phyloP scores from a whole-genome alignment of 2,797 vertebrate species.

The Natrix natrix region DNA sequence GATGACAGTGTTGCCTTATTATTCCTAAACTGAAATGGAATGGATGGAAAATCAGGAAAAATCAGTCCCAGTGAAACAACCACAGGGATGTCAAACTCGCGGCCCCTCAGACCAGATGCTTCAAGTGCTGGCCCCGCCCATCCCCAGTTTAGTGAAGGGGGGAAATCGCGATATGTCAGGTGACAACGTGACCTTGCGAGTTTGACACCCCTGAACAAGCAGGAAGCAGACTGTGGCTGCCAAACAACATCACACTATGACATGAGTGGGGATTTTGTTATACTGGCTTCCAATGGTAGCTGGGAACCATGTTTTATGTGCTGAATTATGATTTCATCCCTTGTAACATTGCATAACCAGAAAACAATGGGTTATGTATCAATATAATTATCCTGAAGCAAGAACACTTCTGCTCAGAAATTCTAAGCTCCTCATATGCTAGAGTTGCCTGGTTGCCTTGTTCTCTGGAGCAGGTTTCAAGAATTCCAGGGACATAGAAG shows the following conservation, averaged over 20 bases:
- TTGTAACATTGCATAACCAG: neutral
- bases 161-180: too few relatives aligned
- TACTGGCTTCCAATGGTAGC: neutral
- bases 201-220: too few relatives aligned
- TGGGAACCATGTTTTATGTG: neutral
- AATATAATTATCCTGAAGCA: neutral
- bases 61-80: neutral
- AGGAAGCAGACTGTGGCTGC: constrained; percentile 61
- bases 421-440: neutral
- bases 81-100: too few relatives aligned
- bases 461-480: neutral
- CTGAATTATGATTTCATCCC: neutral
- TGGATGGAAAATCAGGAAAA: neutral
- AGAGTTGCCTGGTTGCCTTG: neutral
- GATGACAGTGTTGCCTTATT: neutral
- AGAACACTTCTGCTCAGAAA: neutral
- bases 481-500: neutral
- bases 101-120: accelerated
- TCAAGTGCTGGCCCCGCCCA: too few relatives aligned
- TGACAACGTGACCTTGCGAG: too few relatives aligned
- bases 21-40: neutral
- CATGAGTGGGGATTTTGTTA: constrained; percentile 71
- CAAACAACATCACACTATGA: constrained; percentile 76
- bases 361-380: neutral
- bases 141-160: too few relatives aligned